Base-by-base conservation (phyloP, 2,113 vertebrate genomes). In the Sinosuthora webbiana region DNA sequence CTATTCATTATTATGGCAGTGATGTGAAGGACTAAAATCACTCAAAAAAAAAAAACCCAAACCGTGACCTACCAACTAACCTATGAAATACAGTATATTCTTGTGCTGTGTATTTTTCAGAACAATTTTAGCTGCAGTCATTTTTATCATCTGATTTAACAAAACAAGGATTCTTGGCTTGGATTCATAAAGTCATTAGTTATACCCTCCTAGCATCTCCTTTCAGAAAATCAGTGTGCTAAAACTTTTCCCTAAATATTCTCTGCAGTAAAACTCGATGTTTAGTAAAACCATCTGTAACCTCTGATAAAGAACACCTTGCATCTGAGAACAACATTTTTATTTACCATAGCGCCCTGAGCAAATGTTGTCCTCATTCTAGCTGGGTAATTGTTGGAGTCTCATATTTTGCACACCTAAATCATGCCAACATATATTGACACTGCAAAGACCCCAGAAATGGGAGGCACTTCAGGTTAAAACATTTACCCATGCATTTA, bases 381-480 rank as follows among this genome's bases (percentile, higher is more conserved):
- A 92, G 44, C 60, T 55, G 82, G 37, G 37, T 93, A 88, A 41
- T 71, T 77, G 44, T 37, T 87, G 73, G 59, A 75, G 92, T 86
- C 94, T 94, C 92, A 73, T 78, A 95, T 94, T 96, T 95, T 96
- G 93, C 93, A 94, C 93, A 93, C 93, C 93, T 94, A 80, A 70
- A 78, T 52, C 85, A 89, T 87, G 90, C 83, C 94, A 96, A 88
- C 64, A 73, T 42, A 67, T 77, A 83, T 31, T 77, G 68, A 69
- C 52, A 45, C 41, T 44, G 31, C 80, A 92, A 78, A 94, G 90
- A 86, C 69, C 57, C 45, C 68, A 93, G 80, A 75, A 90, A 70
- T 25, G 59, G 71, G 78, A 93, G 31, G 64, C 44, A 60, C 44
- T 52, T 83, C 64, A 68, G 73, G 20, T 71, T 83, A 60, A 90